These are phyloP conservation scores for Pseudanteris insignis DNA, from an alignment of 2,888 invertebrate genomes.

Conservation along the genomic window DNA sequence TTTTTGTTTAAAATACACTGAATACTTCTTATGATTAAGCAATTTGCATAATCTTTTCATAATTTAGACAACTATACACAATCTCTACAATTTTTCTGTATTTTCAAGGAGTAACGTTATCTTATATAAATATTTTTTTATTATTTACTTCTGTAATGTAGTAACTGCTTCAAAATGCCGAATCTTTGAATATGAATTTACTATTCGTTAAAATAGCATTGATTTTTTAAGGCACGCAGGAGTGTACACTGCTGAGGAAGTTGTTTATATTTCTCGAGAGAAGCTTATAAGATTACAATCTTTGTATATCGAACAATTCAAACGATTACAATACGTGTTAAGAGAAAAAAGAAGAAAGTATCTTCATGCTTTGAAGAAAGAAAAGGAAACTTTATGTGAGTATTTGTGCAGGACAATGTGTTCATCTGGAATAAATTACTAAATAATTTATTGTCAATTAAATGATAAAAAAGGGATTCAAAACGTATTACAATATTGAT, in stretches of 20 bases:
- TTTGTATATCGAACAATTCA: slow-evolving; percentile 84
- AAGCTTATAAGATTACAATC: slow-evolving; percentile 81
- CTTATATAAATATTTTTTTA: no score
- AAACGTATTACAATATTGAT: no score
- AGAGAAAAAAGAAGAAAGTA: slow-evolving; percentile 79
- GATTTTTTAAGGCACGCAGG: slow-evolving; percentile 79
- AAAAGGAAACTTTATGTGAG: slow-evolving; percentile 81
- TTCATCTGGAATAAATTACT: no score
- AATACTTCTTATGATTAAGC: not conserved
- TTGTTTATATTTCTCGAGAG: slow-evolving; percentile 78
- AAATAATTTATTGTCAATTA: no score
- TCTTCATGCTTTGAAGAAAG: slow-evolving; percentile 76
- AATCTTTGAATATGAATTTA: slow-evolving; percentile 47
- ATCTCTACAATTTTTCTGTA: no score
- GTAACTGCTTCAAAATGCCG: slow-evolving; percentile 56
- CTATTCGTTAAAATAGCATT: slow-evolving; percentile 52
- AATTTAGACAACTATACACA: no score
- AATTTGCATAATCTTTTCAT: no score
- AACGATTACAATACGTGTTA: slow-evolving; percentile 77
- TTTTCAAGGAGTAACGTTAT: no score
- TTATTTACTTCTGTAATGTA: no score
- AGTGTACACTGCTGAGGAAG: slow-evolving; percentile 89
- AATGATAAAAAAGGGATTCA: no score
- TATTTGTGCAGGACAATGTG: no score
- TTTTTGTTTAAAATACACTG: not conserved